Percentiles rank a stretch among this genome's conserved stretches.
Conservation (phyloP, 1,140 invertebrate genomes). For the Teleogryllus occipitalis region DNA sequence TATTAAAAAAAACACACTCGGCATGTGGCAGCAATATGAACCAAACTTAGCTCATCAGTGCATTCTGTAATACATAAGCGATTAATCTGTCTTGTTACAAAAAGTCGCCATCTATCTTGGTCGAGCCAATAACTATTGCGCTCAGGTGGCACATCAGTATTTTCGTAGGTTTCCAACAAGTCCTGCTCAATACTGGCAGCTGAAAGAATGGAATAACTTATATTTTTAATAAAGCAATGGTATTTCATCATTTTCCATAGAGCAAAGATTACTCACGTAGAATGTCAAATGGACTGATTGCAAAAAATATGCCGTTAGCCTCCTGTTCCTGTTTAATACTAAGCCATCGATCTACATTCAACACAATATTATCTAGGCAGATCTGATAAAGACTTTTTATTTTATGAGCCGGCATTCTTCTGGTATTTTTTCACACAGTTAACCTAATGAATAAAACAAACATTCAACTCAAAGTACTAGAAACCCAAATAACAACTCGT, state of each 20-base stretch:
- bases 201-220: conserved; percentile 9
- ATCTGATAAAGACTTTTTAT: conserved; percentile 17
- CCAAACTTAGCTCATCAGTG: conserved; percentile 22
- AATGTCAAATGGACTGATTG: conserved; percentile 20
- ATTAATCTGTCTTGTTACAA: conserved; percentile 21
- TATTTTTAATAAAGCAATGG: background rate
- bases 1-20: conserved; percentile 16
- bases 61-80: conserved; percentile 23
- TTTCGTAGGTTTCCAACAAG: conserved; percentile 22
- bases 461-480: background rate
- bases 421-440: background rate
- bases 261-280: conserved; percentile 20
- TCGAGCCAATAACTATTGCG: conserved; percentile 22
- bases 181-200: conserved; percentile 24
- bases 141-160: conserved; percentile 15
- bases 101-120: conserved; percentile 22
- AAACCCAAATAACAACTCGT: background rate
- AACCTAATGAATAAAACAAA: background rate
- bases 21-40: conserved; percentile 23
- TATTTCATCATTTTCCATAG: background rate
- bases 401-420: conserved; percentile 17
- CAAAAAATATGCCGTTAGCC: background rate
- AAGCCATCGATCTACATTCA: conserved; percentile 20
- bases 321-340: conserved; percentile 14
- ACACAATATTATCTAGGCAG: conserved; percentile 20